These are phyloP conservation scores for Cyclargus thomasi DNA, from an alignment of 1,140 invertebrate species.

Conservation along the genomic window DNA sequence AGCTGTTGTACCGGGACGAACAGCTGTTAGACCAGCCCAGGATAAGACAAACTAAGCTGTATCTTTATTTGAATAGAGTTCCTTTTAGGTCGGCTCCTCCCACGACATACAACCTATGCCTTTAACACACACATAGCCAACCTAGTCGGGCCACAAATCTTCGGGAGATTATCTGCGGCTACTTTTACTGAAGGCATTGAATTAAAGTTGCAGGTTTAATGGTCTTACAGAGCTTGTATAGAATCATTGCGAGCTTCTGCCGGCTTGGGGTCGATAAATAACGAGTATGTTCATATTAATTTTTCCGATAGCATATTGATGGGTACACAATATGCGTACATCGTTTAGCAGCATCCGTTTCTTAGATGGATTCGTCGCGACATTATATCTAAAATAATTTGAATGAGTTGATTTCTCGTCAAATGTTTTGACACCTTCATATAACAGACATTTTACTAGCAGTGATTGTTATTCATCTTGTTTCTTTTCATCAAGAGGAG, in stretches of 20 bases:
- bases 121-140: conserved; percentile 41
- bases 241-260: neutral
- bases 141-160: conserved; percentile 65
- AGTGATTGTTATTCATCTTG: no score
- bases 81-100: conserved; percentile 21
- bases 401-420: no score
- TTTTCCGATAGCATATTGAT: conserved; percentile 22
- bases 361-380: neutral
- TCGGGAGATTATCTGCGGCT: conserved; percentile 57
- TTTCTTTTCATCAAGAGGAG: no score
- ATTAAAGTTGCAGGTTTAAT: conserved; percentile 42
- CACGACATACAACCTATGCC: neutral
- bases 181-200: conserved; percentile 55
- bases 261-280: conserved; percentile 15
- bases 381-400: no score
- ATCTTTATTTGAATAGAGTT: conserved; percentile 33
- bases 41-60: conserved; percentile 35
- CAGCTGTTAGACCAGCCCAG: conserved; percentile 22
- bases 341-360: neutral
- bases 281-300: conserved; percentile 23
- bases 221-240: conserved; percentile 33
- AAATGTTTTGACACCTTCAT: no score
- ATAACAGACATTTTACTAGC: no score
- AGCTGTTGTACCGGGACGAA: conserved; percentile 21
- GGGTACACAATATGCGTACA: neutral